Evolutionary conservation across 2,797 vertebrate species (phyloP).

Genomic region (Gadopsis bispinosus): DNA sequence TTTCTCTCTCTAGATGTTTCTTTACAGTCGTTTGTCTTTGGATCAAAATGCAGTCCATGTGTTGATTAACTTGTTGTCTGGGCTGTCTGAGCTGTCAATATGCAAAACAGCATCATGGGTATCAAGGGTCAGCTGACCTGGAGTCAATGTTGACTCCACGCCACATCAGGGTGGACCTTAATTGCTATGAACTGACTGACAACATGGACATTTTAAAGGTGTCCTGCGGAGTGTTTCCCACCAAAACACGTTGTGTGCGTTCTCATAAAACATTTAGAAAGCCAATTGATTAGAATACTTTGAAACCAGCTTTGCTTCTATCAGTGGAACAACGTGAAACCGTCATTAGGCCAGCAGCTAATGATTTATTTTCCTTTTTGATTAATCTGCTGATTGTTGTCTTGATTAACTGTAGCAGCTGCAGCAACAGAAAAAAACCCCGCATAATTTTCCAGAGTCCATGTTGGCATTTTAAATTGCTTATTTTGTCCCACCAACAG

Average conservation of each 20-base stretch:
- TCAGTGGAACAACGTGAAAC: neutral
- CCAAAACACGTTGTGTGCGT: neutral
- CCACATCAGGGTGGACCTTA: slow-evolving; percentile 2
- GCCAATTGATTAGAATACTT: neutral
- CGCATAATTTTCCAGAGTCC: neutral
- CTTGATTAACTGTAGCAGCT: neutral
- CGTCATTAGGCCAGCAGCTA: neutral
- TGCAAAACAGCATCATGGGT: neutral
- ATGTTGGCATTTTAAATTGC: neutral
- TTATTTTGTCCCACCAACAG: neutral
- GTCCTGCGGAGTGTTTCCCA: neutral
- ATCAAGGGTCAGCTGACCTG: slow-evolving; percentile 30
- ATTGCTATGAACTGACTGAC: neutral
- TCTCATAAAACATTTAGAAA: neutral
- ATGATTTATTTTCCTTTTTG: neutral
- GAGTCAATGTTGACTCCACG: slow-evolving; percentile 14
- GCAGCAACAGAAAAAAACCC: neutral
- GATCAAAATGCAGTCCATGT: slow-evolving; percentile 13
- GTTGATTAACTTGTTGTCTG: slow-evolving; percentile 38
- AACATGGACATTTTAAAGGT: neutral
- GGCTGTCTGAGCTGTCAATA: slow-evolving; percentile 27
- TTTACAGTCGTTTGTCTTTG: slow-evolving; percentile 37
- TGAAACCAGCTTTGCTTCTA: neutral
- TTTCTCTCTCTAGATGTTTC: slow-evolving; percentile 34
- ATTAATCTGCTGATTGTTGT: neutral